A percentile compares a stretch with the other conserved stretches of the same genome.
Conservation (phyloP, 2,888 invertebrate species). For the Argynnis bischoffii region DNA sequence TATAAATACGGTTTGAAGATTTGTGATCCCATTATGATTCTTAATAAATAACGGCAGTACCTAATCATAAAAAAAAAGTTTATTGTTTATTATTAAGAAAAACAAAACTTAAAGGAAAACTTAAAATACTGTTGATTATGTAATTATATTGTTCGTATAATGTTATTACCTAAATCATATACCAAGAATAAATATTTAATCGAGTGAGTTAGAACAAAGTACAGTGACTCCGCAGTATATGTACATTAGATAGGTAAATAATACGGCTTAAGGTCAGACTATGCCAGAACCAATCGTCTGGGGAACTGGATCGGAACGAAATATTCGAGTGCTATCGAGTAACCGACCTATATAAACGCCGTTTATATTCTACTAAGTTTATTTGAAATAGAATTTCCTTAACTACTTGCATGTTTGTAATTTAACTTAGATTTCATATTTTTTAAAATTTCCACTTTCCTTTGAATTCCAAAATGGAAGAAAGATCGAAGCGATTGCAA, state of each 20-base stretch:
- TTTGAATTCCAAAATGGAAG: constrained; percentile 29
- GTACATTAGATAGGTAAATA: constrained; percentile 17
- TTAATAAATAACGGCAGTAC: no score
- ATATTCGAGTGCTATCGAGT: constrained; percentile 50
- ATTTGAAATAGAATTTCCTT: not conserved
- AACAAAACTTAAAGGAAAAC: not conserved
- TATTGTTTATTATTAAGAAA: not conserved
- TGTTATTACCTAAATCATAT: not conserved
- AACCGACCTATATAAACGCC: constrained; percentile 25
- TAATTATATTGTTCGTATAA: not conserved
- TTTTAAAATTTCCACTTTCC: constrained; percentile 6
- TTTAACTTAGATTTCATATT: not conserved
- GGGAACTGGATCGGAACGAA: constrained; percentile 59
- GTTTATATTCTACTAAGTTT: not conserved
- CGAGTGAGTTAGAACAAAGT: constrained; percentile 14
- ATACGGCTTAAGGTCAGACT: constrained; percentile 33
- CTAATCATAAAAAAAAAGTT: no score
- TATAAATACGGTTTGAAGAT: no score
- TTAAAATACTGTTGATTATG: not conserved
- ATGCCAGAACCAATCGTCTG: constrained; percentile 49
- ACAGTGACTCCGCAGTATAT: constrained; percentile 15
- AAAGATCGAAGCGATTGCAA: constrained; percentile 27
- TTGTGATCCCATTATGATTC: no score
- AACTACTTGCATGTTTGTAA: not conserved
- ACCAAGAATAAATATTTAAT: constrained; percentile 11